Evolutionary conservation across 2,113 vertebrate genomes (phyloP).

Genomic region (Perca flavescens): DNA sequence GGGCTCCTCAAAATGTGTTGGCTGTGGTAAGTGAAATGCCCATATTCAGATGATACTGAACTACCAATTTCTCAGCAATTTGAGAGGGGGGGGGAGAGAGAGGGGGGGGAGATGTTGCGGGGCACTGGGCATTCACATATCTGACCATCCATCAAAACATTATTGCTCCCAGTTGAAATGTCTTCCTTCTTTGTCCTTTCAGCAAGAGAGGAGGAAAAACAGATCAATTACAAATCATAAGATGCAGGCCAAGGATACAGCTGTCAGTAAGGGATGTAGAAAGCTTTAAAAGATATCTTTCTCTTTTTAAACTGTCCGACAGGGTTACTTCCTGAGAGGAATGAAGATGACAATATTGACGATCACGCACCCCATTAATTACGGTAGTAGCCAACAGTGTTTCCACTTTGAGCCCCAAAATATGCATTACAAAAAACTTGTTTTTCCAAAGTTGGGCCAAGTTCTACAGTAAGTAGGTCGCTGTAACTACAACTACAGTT

Average conservation of each 20-base stretch:
- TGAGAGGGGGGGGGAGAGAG: not conserved
- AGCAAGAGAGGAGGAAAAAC: not conserved
- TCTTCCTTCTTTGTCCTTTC: not conserved
- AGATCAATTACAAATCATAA: constrained; percentile 3
- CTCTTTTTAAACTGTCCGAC: constrained; percentile 3
- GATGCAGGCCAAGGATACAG: not conserved
- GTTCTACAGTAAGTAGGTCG: constrained; percentile 66
- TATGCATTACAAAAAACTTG: constrained; percentile 44
- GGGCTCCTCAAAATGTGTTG: constrained; percentile 43
- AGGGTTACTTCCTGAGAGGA: not conserved
- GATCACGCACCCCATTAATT: constrained; percentile 15
- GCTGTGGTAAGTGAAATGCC: constrained; percentile 22
- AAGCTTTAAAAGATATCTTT: constrained; percentile 19
- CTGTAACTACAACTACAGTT: constrained; percentile 45
- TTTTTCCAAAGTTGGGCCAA: constrained; percentile 54
- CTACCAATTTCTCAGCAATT: not conserved
- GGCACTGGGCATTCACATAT: constrained; percentile 11
- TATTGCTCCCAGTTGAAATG: not conserved
- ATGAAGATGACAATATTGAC: constrained; percentile 10
- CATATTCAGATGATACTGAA: constrained; percentile 32
- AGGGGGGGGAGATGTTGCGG: not conserved
- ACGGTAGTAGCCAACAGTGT: constrained; percentile 14
- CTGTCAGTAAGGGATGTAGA: not conserved
- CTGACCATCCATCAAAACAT: constrained; percentile 12
- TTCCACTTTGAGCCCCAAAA: constrained; percentile 26